Conservation (phyloP, 30 jellyfish, hydroid and myxozoan species). For the Hydra vulgaris region DNA sequence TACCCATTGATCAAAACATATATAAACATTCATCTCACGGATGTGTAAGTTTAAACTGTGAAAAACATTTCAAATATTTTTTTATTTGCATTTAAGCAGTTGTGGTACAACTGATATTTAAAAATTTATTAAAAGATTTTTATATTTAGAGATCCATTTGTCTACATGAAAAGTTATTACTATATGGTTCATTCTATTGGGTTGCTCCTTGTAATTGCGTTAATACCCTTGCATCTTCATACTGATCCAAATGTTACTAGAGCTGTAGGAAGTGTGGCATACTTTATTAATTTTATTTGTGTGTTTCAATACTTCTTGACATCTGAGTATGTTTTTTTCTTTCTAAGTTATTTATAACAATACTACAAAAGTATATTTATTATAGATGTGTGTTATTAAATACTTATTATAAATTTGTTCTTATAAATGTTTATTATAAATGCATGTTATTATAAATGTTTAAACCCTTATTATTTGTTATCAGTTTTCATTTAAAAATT, state of each 20-base stretch:
- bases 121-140: background rate
- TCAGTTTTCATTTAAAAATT: too few relatives aligned
- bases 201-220: slow-evolving; percentile 26
- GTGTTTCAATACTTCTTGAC: slow-evolving; percentile 64
- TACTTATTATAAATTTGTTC: too few relatives aligned
- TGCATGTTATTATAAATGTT: too few relatives aligned
- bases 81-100: background rate
- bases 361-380: too few relatives aligned
- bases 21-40: background rate
- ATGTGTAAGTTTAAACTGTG: background rate
- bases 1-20: too few relatives aligned
- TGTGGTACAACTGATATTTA: background rate
- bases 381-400: too few relatives aligned
- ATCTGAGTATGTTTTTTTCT: slow-evolving; percentile 49
- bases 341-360: too few relatives aligned
- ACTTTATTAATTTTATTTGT: slow-evolving; percentile 53
- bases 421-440: too few relatives aligned
- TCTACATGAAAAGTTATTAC: slow-evolving; percentile 29
- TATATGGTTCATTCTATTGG: slow-evolving; percentile 51
- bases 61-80: background rate
- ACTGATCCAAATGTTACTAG: slow-evolving; percentile 6
- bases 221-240: slow-evolving; percentile 31
- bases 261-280: slow-evolving; percentile 51
- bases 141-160: slow-evolving; percentile 25
- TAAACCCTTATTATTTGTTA: too few relatives aligned